Percentiles rank a stretch among this genome's conserved stretches.
Conservation (phyloP, 2,888 invertebrate genomes). For the Kuschelorhynchus macadamiae region DNA sequence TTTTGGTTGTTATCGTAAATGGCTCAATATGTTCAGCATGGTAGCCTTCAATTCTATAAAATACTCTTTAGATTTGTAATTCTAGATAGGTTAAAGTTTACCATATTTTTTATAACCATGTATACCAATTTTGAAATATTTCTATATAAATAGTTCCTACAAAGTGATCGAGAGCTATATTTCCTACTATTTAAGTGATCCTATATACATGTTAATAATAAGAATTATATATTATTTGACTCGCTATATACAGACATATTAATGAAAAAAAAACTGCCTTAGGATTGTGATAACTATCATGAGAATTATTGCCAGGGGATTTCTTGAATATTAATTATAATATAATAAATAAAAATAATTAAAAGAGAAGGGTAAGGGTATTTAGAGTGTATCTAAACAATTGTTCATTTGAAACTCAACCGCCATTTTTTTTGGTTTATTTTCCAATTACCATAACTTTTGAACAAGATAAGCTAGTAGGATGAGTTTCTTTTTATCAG, state of each 20-base stretch:
- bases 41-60: conserved; percentile 14
- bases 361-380: no score
- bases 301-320: no score
- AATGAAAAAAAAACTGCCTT: not conserved
- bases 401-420: no score
- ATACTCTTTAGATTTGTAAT: conserved; percentile 28
- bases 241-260: conserved; percentile 17
- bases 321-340: not conserved
- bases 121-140: conserved; percentile 36
- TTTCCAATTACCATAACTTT: no score
- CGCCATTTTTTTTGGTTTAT: no score
- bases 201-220: conserved; percentile 10
- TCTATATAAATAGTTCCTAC: conserved; percentile 47
- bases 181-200: conserved; percentile 32
- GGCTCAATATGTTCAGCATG: no score
- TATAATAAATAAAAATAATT: no score
- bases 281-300: no score
- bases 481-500: no score
- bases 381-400: no score
- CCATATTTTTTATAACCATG: conserved; percentile 37
- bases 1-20: no score
- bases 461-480: no score
- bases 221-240: conserved; percentile 4
- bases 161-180: conserved; percentile 36
- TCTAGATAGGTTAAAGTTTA: conserved; percentile 22